Base-by-base conservation (phyloP, 2,113 vertebrate genomes). In the Lophochroa leadbeateri region DNA sequence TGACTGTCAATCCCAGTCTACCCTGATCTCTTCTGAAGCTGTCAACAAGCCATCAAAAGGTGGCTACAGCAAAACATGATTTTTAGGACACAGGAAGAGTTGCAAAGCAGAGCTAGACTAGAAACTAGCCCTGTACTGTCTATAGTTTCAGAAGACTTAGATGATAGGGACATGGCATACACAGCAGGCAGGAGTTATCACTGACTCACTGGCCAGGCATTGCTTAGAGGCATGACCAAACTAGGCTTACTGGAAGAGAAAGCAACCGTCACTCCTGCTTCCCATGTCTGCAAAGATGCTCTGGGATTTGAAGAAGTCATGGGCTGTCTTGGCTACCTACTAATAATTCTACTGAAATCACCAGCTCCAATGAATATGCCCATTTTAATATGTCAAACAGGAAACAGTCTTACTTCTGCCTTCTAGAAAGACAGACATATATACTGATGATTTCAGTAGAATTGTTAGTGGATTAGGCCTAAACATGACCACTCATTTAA, bases 371-470 rank as follows among this genome's bases (percentile, higher is more conserved):
- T 23, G 47, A 55, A 44, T 31, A 82, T 60, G 24, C 37, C 58
- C 4, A 31, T 76, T 80, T 43, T 65, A 84, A 47, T 33, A 61
- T 1, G 33, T 7, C 50, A 69, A 82, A 71, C 0, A 82, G 21
- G 89, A 85, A 37, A 72, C 21, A 20, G 29, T 67, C 37, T 50
- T 39, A 24, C 31, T 43, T 70, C 79, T 72, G 14, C 31, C 72
- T 86, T 79, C 72, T 84, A 61, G 74, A 93, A 92, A 94, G 77
- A 92, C 69, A 91, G 47, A 67, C 46, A 85, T 33, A 88, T 46
- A 77, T 90, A 97, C 95, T 41, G 41, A 41, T 41, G 41, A 41
- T 41, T 41, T 41, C 41, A 13, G 41, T 41, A 41, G 41, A 41
- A 41, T 41, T 41, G 41, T 41, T 41, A 41, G 41, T 41, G 41